Conservation (phyloP, 2,888 invertebrate genomes). For the Agrochola lychnidis region DNA sequence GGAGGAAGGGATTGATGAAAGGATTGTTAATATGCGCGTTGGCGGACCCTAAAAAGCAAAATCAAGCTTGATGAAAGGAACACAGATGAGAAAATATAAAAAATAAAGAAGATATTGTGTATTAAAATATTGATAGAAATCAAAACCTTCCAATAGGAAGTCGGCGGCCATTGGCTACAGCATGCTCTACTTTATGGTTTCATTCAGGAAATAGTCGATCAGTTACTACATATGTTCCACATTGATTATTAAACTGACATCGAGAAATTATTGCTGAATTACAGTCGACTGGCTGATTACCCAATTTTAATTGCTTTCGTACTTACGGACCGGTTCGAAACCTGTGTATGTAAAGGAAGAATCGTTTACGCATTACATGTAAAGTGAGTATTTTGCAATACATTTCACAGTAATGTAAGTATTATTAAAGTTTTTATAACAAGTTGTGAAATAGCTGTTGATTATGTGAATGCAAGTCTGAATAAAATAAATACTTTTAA, state of each 20-base stretch:
- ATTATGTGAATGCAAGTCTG: background rate
- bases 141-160: background rate
- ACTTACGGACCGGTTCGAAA: slow-evolving; percentile 49
- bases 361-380: slow-evolving; percentile 46
- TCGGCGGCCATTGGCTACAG: background rate
- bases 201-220: slow-evolving; percentile 43
- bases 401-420: slow-evolving; percentile 26
- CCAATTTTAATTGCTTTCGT: slow-evolving; percentile 46
- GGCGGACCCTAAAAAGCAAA: slow-evolving; percentile 44
- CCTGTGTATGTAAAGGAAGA: slow-evolving; percentile 41
- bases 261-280: slow-evolving; percentile 22
- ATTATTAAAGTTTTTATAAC: background rate
- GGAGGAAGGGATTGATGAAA: slow-evolving; percentile 38
- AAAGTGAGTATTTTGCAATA: slow-evolving; percentile 36
- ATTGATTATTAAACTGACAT: slow-evolving; percentile 45
- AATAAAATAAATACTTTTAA: background rate
- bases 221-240: slow-evolving; percentile 24
- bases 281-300: slow-evolving; percentile 57
- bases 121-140: slow-evolving; percentile 47
- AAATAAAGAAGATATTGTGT: slow-evolving; percentile 25
- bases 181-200: slow-evolving; percentile 18
- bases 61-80: slow-evolving; percentile 47
- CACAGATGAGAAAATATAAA: slow-evolving; percentile 35
- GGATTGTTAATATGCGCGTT: slow-evolving; percentile 42
- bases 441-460: slow-evolving; percentile 15